Conservation (phyloP, 2,113 vertebrate species). For the Lophura nycthemera region DNA sequence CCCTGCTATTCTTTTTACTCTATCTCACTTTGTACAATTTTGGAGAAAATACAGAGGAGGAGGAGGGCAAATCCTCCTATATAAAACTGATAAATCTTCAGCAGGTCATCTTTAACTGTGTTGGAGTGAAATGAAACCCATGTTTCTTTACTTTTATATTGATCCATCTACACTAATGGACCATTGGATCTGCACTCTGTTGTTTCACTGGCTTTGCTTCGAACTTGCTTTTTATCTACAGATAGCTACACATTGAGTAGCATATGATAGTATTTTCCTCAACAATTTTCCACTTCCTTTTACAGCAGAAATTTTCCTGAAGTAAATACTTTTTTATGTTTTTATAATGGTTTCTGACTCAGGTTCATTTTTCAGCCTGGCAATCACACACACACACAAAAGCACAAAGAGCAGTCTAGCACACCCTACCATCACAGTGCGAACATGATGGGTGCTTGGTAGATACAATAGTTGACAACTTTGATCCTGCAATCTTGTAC, state of each 20-base stretch:
- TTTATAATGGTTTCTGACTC: not conserved
- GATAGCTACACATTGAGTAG: not conserved
- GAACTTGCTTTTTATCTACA: constrained; percentile 4
- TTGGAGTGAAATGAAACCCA: constrained; percentile 40
- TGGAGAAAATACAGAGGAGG: not conserved
- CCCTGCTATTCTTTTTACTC: not conserved
- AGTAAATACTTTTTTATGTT: not conserved
- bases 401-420: not conserved
- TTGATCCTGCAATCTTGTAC: not conserved
- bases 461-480: not conserved
- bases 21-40: not conserved
- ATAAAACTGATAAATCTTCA: constrained; percentile 61
- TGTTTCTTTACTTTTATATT: constrained; percentile 59
- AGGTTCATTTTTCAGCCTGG: not conserved
- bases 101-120: constrained; percentile 17
- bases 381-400: not conserved
- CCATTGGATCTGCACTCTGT: not conserved
- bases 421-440: not conserved
- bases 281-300: constrained; percentile 5
- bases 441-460: not conserved
- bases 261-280: constrained; percentile 17
- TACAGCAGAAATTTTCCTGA: not conserved
- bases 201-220: constrained; percentile 26
- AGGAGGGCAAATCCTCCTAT: not conserved
- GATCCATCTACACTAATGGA: constrained; percentile 53